Evolutionary conservation across 2,113 vertebrate species (phyloP).

Genomic region (Carlito syrichta): DNA sequence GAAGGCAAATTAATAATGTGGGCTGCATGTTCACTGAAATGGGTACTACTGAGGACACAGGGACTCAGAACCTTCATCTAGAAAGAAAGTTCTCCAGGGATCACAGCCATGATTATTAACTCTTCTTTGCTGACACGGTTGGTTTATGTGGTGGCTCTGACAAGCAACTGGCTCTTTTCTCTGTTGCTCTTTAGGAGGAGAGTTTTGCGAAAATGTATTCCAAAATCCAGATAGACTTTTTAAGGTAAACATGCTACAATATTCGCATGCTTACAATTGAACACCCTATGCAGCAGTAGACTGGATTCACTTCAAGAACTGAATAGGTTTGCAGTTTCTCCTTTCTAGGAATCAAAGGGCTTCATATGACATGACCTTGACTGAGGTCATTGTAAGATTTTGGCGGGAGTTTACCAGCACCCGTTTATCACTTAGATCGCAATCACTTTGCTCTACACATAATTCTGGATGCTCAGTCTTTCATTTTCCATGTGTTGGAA

Average conservation of each 20-base stretch:
- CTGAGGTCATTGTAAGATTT: background rate
- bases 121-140: background rate
- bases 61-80: no score
- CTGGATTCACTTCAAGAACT: background rate
- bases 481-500: background rate
- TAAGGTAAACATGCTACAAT: background rate
- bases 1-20: background rate
- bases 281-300: background rate
- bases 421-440: no score
- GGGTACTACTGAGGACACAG: background rate
- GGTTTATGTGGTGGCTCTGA: background rate
- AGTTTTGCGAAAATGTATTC: background rate
- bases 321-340: background rate
- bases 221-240: background rate
- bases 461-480: background rate
- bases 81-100: background rate
- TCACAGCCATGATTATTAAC: background rate
- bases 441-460: background rate
- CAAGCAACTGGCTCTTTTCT: background rate
- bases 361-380: background rate
- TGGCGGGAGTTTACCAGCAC: background rate
- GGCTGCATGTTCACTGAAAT: fast-evolving
- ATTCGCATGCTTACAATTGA: background rate
- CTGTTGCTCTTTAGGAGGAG: background rate
- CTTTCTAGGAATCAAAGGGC: background rate